Conservation (phyloP, 2,113 vertebrate genomes). For the Channa argus region DNA sequence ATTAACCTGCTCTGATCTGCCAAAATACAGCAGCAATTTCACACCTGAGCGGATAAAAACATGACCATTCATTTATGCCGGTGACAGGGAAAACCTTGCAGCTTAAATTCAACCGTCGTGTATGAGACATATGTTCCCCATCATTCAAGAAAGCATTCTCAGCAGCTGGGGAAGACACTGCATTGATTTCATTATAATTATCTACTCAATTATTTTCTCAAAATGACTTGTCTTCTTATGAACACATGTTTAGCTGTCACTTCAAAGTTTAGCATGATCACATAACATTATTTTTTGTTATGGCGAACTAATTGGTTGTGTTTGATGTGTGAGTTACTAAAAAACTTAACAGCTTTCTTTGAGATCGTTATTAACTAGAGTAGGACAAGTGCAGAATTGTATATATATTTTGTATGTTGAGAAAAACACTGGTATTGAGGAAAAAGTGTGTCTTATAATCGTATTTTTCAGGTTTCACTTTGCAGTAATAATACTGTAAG, state of each 20-base stretch:
- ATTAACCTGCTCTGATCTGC: conserved; percentile 74
- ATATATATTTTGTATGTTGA: too few relatives aligned
- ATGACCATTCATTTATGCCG: conserved; percentile 72
- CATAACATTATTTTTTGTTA: conserved; percentile 2
- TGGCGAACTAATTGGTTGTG: conserved; percentile 23
- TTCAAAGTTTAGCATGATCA: conserved; percentile 27
- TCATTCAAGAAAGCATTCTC: conserved; percentile 41
- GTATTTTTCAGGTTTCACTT: too few relatives aligned
- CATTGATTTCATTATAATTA: conserved; percentile 53
- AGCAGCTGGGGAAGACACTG: conserved; percentile 9
- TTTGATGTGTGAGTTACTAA: conserved; percentile 26
- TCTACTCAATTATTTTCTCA: conserved; percentile 34
- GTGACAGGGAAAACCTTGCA: conserved; percentile 63
- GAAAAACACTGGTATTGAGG: too few relatives aligned
- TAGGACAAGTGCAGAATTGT: too few relatives aligned
- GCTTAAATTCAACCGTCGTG: conserved; percentile 54
- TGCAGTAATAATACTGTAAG: too few relatives aligned
- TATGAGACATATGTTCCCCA: conserved; percentile 48
- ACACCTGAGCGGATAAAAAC: conserved; percentile 79
- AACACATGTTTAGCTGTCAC: conserved; percentile 4
- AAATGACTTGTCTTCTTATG: conserved; percentile 21
- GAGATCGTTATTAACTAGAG: neutral
- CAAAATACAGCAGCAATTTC: conserved; percentile 82
- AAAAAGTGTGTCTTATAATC: too few relatives aligned
- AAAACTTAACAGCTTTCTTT: conserved; percentile 12